Evolutionary conservation across 2,888 invertebrate species (phyloP).

Genomic region (Dorcus hopei): DNA sequence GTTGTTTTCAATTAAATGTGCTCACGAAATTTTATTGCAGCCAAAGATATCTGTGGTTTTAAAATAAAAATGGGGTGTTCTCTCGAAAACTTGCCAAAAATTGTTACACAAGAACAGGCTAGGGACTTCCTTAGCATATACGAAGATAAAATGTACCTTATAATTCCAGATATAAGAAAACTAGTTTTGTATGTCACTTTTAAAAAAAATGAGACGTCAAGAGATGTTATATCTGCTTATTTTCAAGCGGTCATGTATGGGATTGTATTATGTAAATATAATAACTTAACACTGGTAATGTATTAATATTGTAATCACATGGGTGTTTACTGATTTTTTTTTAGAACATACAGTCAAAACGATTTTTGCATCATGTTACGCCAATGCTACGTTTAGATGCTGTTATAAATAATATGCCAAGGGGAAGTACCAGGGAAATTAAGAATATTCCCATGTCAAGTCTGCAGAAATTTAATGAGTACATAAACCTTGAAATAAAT

Average conservation of each 20-base stretch:
- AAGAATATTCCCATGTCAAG: slow-evolving; percentile 34
- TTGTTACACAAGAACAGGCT: slow-evolving; percentile 37
- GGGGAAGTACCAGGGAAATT: slow-evolving; percentile 20
- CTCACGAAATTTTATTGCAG: slow-evolving; percentile 47
- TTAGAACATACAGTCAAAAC: slow-evolving; percentile 39
- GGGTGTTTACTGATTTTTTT: slow-evolving; percentile 10
- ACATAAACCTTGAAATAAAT: slow-evolving; percentile 37
- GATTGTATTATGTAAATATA: slow-evolving; percentile 43
- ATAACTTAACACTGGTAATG: slow-evolving; percentile 40
- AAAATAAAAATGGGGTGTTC: slow-evolving; percentile 60
- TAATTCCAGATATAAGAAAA: slow-evolving; percentile 51
- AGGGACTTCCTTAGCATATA: slow-evolving; percentile 50
- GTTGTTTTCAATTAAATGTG: slow-evolving; percentile 17
- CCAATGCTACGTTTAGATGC: slow-evolving; percentile 39
- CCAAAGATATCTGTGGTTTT: slow-evolving; percentile 59
- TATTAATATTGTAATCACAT: neutral
- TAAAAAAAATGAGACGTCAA: slow-evolving; percentile 50
- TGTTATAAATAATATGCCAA: slow-evolving; percentile 38
- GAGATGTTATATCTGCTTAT: slow-evolving; percentile 64
- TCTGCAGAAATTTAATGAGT: slow-evolving; percentile 37
- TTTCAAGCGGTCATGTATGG: slow-evolving; percentile 64
- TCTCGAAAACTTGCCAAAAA: slow-evolving; percentile 44
- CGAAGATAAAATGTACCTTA: slow-evolving; percentile 53
- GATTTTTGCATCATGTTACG: slow-evolving; percentile 41
- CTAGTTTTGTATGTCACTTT: slow-evolving; percentile 58